These are phyloP conservation scores for Macroglossus sobrinus DNA, from an alignment of 2,113 vertebrate genomes.

Conservation along the genomic window DNA sequence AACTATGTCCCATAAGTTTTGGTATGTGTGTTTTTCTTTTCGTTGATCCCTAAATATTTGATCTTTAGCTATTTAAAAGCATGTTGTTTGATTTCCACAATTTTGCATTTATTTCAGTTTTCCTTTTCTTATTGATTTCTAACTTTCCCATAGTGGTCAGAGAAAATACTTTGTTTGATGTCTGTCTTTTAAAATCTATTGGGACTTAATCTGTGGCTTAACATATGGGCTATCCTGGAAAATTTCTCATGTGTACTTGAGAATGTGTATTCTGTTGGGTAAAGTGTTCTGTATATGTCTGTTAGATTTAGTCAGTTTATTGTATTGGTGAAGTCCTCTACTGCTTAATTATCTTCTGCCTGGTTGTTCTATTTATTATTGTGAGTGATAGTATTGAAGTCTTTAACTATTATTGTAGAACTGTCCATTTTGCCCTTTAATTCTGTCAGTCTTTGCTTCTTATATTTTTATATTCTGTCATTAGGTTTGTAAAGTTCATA, in stretches of 20 bases:
- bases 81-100: not conserved
- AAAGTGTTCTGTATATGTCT: not conserved
- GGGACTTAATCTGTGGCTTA: not conserved
- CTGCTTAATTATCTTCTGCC: not conserved
- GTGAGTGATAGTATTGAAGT: not conserved
- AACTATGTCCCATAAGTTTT: not conserved
- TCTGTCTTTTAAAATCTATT: not conserved
- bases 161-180: not conserved
- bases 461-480: not conserved
- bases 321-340: not conserved
- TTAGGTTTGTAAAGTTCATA: not conserved
- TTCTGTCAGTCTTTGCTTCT: not conserved
- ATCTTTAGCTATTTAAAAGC: not conserved
- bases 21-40: not conserved
- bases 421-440: not conserved
- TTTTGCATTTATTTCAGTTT: not conserved
- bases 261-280: not conserved
- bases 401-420: not conserved
- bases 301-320: not conserved
- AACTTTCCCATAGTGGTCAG: not conserved
- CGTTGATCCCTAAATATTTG: not conserved
- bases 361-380: not conserved
- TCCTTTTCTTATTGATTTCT: not conserved
- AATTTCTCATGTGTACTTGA: not conserved
- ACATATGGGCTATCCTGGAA: not conserved